phyloP scores from a whole-genome alignment of 2,888 invertebrate genomes.

The Harpalus rubripes region DNA sequence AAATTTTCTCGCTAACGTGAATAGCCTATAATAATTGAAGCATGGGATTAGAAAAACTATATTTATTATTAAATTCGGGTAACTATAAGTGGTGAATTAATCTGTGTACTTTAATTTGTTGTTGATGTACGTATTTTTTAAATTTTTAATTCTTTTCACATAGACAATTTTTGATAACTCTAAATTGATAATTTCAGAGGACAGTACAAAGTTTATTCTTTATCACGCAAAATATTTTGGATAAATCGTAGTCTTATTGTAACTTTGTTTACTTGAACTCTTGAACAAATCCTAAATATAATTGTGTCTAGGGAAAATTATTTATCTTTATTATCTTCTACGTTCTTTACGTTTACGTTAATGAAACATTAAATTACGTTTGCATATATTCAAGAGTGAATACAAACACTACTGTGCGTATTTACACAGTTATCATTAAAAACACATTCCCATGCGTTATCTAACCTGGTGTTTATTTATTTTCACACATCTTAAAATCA shows the following conservation, averaged over 20 bases:
- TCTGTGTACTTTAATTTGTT: neutral
- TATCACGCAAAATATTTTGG: slow-evolving; percentile 31
- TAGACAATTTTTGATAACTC: slow-evolving; percentile 4
- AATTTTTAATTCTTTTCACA: neutral
- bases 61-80: no score
- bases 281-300: slow-evolving; percentile 1
- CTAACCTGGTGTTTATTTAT: slow-evolving; percentile 43
- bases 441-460: slow-evolving; percentile 30
- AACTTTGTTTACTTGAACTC: slow-evolving; percentile 4
- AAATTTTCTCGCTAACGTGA: no score
- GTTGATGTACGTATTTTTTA: slow-evolving; percentile 3
- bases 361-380: slow-evolving; percentile 19
- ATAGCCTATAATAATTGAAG: no score
- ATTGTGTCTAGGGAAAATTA: slow-evolving; percentile 1
- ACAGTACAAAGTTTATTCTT: slow-evolving; percentile 27
- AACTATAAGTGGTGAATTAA: neutral
- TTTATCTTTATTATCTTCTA: neutral
- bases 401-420: slow-evolving; percentile 29
- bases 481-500: slow-evolving; percentile 31
- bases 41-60: no score
- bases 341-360: neutral
- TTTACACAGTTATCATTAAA: slow-evolving; percentile 31
- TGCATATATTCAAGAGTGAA: slow-evolving; percentile 2
- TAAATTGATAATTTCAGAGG: slow-evolving; percentile 17
- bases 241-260: neutral